Conservation (phyloP, 30 jellyfish, hydroid and myxozoan species). For the Hydra vulgaris region DNA sequence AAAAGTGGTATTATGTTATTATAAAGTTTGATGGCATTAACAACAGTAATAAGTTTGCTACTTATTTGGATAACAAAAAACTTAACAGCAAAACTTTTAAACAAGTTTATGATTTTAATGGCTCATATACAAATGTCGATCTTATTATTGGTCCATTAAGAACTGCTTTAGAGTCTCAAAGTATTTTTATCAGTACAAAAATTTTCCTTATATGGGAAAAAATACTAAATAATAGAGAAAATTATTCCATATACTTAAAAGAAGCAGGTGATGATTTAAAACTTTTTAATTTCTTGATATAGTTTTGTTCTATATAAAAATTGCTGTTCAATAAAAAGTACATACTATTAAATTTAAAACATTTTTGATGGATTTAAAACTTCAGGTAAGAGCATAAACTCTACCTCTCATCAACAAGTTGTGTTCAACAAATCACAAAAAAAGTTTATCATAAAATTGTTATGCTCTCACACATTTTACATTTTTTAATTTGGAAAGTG, state of each 20-base stretch:
- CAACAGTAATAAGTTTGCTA: background rate
- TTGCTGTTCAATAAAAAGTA: too few relatives aligned
- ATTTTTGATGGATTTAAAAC: too few relatives aligned
- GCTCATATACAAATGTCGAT: background rate
- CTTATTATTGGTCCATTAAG: background rate
- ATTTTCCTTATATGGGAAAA: background rate
- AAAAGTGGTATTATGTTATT: background rate
- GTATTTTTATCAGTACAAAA: background rate
- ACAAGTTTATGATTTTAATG: background rate
- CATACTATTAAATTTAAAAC: too few relatives aligned
- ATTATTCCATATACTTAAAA: background rate
- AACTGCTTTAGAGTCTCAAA: background rate
- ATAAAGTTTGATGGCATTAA: background rate
- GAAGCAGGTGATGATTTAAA: background rate
- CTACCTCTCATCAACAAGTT: too few relatives aligned
- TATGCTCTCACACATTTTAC: too few relatives aligned
- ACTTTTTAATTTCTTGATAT: too few relatives aligned
- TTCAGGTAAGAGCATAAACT: too few relatives aligned
- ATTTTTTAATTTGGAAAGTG: too few relatives aligned
- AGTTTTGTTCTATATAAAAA: too few relatives aligned
- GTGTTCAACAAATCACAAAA: too few relatives aligned
- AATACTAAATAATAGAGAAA: background rate
- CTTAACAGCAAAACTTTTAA: background rate
- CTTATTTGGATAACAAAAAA: background rate
- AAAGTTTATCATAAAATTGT: too few relatives aligned